Conservation (phyloP, 1,140 invertebrate species). For the Drosophila subobscura region DNA sequence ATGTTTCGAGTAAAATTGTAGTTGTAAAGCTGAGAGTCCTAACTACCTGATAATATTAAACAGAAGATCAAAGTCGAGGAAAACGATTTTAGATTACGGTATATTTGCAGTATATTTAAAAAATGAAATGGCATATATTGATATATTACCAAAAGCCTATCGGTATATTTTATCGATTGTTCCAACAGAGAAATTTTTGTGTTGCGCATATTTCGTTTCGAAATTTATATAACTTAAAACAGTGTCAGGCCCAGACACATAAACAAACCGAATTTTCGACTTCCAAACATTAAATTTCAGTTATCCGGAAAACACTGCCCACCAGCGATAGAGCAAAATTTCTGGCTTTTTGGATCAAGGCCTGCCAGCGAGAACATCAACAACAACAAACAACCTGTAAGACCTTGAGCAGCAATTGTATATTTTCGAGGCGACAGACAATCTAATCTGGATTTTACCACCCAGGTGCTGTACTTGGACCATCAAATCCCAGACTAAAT, state of each 20-base stretch:
- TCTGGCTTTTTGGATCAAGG: constrained; percentile 8
- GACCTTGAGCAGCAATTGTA: constrained; percentile 47
- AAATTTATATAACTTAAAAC: constrained; percentile 39
- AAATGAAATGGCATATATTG: too few species aligned
- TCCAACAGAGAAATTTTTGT: constrained; percentile 1
- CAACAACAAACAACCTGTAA: constrained; percentile 61
- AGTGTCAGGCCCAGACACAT: constrained; percentile 21
- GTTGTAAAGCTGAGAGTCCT: too few species aligned
- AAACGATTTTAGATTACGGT: too few species aligned
- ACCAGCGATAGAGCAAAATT: constrained; percentile 13
- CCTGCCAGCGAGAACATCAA: constrained; percentile 12
- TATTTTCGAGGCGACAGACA: constrained; percentile 19
- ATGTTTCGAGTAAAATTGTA: too few species aligned
- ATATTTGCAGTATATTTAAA: too few species aligned
- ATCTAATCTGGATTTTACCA: constrained; percentile 33
- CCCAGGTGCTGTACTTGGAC: constrained; percentile 21
- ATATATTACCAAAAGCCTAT: too few species aligned
- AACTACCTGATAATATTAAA: too few species aligned
- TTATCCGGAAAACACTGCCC: too few species aligned
- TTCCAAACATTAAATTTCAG: too few species aligned
- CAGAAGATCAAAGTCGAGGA: too few species aligned
- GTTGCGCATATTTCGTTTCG: constrained; percentile 19
- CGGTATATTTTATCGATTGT: too few species aligned
- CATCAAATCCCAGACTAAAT: constrained; percentile 1
- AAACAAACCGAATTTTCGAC: constrained; percentile 19